Base-by-base conservation (phyloP, 2,888 invertebrate species). In the Folsomia manolachei region DNA sequence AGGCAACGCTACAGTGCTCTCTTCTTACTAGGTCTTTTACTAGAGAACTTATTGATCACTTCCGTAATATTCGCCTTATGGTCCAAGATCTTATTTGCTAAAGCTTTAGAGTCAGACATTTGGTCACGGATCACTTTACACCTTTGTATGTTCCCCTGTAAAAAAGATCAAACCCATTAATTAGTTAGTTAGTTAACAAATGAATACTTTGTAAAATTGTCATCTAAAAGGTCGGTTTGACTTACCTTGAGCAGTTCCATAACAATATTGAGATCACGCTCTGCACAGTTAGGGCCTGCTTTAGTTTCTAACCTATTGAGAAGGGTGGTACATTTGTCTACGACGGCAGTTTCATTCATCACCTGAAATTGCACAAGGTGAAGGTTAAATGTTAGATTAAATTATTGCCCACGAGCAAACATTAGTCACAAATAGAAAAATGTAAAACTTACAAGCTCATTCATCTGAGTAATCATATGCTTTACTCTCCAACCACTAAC, bases 401-500 rank as follows among this genome's bases (percentile, higher is more conserved):
- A 1, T 62, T 62, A 24, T 62, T 18, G 18, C 18, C 63, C 21
- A 25, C 23, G 18, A 26, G 19, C 24, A 27, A 25, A 64, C 18
- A 26, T 64, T n/a, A 24, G 2, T 26, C 18, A 27, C 25, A 64
- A 64, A n/a, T 7, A 64, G 21, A 18, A 7, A 39, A 39, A 39
- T 39, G 14, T 39, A 64, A 7, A 19, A 81, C 85, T 83, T 85
- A 94, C 95, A 88, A 96, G 86, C 84, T 95, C 94, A 82, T 95
- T 94, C 90, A 97, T 92, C 86, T 96, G 95, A 61, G 94, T 90
- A 53, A 92, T 92, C 80, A 97, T 88, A 83, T 95, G 95, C 86
- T 93, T 90, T 74, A 97, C 88, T 86, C 96, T 97, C 97, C 97
- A 97, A 0, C 97, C 97, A 80, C 93, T 93, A 21, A 94, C 90